These are phyloP conservation scores for Dascillus cervinus DNA, from an alignment of 2,888 invertebrate genomes.

Conservation along the genomic window DNA sequence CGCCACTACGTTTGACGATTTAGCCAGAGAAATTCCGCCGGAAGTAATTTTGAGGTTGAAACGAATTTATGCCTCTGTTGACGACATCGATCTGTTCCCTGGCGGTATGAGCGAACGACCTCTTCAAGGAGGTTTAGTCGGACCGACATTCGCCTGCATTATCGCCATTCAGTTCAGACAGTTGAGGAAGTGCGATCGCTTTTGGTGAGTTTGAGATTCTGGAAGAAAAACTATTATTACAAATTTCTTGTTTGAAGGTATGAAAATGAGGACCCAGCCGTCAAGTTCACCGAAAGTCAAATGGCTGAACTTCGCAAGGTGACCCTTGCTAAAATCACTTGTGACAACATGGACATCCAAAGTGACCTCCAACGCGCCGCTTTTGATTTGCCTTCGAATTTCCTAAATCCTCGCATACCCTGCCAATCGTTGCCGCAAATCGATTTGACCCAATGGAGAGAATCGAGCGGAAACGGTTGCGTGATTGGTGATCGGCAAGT, in stretches of 20 bases:
- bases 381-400: slow-evolving; percentile 85
- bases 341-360: slow-evolving; percentile 81
- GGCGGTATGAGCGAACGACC: slow-evolving; percentile 88
- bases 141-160: slow-evolving; percentile 91
- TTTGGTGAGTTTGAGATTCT: slow-evolving; percentile 56
- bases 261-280: slow-evolving; percentile 72
- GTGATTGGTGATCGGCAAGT: slow-evolving; percentile 74
- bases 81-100: slow-evolving; percentile 94
- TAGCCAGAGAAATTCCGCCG: slow-evolving; percentile 77
- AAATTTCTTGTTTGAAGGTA: slow-evolving; percentile 49
- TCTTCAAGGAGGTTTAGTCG: slow-evolving; percentile 83
- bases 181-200: slow-evolving; percentile 86
- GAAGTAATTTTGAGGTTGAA: slow-evolving; percentile 74
- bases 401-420: slow-evolving; percentile 82
- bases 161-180: slow-evolving; percentile 91
- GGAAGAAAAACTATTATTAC: slow-evolving; percentile 2
- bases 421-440: slow-evolving; percentile 74
- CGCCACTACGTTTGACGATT: slow-evolving; percentile 78
- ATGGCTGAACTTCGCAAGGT: slow-evolving; percentile 80
- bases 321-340: slow-evolving; percentile 76
- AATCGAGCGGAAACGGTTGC: slow-evolving; percentile 68
- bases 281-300: slow-evolving; percentile 79
- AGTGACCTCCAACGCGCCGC: slow-evolving; percentile 83
- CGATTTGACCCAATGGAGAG: slow-evolving; percentile 78
- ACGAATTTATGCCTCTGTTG: slow-evolving; percentile 78